Base-by-base conservation (phyloP, 2,888 invertebrate genomes). In the Nezara viridula region DNA sequence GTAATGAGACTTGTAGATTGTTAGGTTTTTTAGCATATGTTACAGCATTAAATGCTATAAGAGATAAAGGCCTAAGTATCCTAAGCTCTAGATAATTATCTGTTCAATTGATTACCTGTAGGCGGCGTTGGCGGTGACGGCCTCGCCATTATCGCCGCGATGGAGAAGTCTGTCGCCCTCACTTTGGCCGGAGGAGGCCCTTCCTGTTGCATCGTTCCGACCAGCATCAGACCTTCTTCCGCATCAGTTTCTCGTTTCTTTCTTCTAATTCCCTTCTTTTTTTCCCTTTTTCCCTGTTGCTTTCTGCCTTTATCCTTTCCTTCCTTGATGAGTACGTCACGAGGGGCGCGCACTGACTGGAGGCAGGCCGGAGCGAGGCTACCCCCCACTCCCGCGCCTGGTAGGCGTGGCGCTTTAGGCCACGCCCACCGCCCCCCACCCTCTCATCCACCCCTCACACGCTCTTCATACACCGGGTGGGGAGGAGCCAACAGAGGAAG, bases 61-160 rank as follows among this genome's bases (percentile, higher is more conserved):
- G n/a, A n/a, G n/a, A n/a, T n/a, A n/a, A n/a, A n/a, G n/a, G n/a
- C n/a, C n/a, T n/a, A n/a, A n/a, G n/a, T n/a, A n/a, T n/a, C n/a
- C n/a, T n/a, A n/a, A n/a, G n/a, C n/a, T n/a, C n/a, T n/a, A n/a
- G n/a, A n/a, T n/a, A n/a, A n/a, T n/a, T n/a, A n/a, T n/a, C n/a
- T n/a, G n/a, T n/a, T n/a, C n/a, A 44, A 40, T 77, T 55, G 49
- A 32, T 89, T 89, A 86, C 89, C 86, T 73, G 77, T 37, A 12
- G 89, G 87, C n/a, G 89, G 86, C n/a, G 89, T 81, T 12, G 90
- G 87, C 24, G 90, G 86, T n/a, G 90, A 89, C 55, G 90, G 95
- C 95, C 90, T 94, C 93, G 97, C 97, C 97, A 98, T 98, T 93
- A 98, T 98, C 92, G 98, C 98, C 91, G 98, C 98, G 92, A 98